Percentiles rank a stretch among this genome's conserved stretches.
phyloP scores from a whole-genome alignment of 2,797 vertebrate species.

The Streptopelia turtur region DNA sequence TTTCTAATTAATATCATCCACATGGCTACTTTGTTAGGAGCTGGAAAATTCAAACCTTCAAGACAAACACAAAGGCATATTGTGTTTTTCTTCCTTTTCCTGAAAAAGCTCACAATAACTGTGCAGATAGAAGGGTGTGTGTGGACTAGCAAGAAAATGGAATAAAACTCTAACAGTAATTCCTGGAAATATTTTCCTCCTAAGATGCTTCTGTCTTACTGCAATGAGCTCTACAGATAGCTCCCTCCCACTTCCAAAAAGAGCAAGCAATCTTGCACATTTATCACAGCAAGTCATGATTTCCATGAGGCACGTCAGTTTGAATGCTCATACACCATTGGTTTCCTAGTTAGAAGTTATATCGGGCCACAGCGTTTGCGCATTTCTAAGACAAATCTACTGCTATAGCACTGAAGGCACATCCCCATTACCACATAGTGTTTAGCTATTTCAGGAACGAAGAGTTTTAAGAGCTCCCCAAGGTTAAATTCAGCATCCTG shows the following conservation, averaged over 20 bases:
- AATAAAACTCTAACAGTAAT: not conserved
- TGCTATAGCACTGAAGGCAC: not conserved
- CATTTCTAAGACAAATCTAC: slow-evolving; percentile 33
- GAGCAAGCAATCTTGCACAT: not conserved
- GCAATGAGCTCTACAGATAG: not conserved
- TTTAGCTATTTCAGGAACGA: slow-evolving; percentile 58
- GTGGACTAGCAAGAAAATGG: not conserved
- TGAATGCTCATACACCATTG: not conserved
- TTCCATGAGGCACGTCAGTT: not conserved
- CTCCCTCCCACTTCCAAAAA: slow-evolving; percentile 2
- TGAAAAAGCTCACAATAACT: not conserved
- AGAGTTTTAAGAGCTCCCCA: slow-evolving; percentile 59
- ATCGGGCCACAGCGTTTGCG: not conserved
- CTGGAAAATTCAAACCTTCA: not conserved
- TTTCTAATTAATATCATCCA: not conserved
- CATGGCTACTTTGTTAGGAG: not conserved
- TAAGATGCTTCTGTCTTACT: not conserved
- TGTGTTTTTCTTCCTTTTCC: not conserved
- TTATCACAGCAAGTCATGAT: not conserved
- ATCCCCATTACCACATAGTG: not conserved
- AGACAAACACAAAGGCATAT: not conserved
- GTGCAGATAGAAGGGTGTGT: not conserved
- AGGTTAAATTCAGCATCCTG: slow-evolving; percentile 62
- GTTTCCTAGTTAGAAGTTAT: slow-evolving; percentile 26
- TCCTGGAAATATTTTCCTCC: not conserved